Percentiles rank a stretch among this genome's conserved stretches.
Conservation (phyloP, 2,113 vertebrate genomes). For the Pteronura brasiliensis region DNA sequence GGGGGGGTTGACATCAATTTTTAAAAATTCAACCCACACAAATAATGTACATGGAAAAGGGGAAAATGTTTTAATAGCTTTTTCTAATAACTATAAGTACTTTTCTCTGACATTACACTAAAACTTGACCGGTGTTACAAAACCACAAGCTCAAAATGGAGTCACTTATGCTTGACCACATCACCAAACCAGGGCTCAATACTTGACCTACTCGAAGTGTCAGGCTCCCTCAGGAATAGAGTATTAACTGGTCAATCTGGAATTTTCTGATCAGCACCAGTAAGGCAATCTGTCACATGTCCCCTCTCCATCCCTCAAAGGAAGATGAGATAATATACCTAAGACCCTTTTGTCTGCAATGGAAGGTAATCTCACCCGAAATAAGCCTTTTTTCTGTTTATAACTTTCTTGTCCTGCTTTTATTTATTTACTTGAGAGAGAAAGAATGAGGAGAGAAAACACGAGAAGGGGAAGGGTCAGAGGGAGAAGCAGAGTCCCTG, state of each 20-base stretch:
- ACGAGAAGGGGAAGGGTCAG: too few relatives aligned
- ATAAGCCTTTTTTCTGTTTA: neutral
- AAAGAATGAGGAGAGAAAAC: too few relatives aligned
- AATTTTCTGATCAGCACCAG: neutral
- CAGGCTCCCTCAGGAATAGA: neutral
- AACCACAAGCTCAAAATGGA: neutral
- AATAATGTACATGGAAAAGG: neutral
- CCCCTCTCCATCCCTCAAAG: neutral
- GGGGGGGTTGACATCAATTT: too few relatives aligned
- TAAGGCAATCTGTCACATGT: neutral
- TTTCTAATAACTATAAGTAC: neutral
- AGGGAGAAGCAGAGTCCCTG: too few relatives aligned
- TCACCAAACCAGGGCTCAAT: neutral
- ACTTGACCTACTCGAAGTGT: neutral
- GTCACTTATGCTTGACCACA: neutral
- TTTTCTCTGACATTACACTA: neutral
- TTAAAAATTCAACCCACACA: neutral
- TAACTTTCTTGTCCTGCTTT: neutral
- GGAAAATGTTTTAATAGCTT: neutral
- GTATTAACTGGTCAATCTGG: neutral
- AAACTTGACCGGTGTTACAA: neutral
- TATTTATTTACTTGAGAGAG: neutral
- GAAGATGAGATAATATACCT: neutral
- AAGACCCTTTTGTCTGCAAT: neutral
- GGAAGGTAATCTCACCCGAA: neutral